Percentiles rank a stretch among this genome's conserved stretches.
Conservation (phyloP, 2,797 vertebrate species). For the Fratercula arctica region DNA sequence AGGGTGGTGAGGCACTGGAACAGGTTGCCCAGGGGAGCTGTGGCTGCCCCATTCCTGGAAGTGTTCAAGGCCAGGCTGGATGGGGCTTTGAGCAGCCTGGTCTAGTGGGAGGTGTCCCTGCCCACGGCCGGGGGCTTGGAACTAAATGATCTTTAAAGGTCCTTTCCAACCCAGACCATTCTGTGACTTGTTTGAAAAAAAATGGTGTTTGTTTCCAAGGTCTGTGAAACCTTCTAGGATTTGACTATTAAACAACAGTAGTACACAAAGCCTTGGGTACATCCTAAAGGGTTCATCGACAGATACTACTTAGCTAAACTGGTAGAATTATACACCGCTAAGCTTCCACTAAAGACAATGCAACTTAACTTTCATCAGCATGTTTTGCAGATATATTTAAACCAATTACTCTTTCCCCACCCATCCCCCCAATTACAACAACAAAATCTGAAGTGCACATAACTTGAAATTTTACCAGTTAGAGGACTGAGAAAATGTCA, state of each 20-base stretch:
- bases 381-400: neutral
- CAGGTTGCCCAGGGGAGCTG: too few species aligned
- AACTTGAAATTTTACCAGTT: neutral
- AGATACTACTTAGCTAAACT: neutral
- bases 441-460: neutral
- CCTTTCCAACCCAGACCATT: too few species aligned
- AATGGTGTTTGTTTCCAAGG: neutral
- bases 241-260: neutral
- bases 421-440: neutral
- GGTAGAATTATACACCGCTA: neutral
- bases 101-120: too few species aligned
- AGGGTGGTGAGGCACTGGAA: too few species aligned
- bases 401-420: neutral
- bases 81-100: too few species aligned
- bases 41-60: too few species aligned
- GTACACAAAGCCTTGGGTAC: neutral
- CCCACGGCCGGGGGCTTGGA: too few species aligned
- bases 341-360: neutral
- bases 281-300: neutral
- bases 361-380: neutral
- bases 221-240: neutral
- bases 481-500: neutral
- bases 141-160: too few species aligned
- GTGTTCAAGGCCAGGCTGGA: too few species aligned
- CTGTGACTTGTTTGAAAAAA: neutral